Percentiles rank a stretch among this genome's conserved stretches.
phyloP scores from a whole-genome alignment of 2,113 vertebrate species.

The Siniperca chuatsi region DNA sequence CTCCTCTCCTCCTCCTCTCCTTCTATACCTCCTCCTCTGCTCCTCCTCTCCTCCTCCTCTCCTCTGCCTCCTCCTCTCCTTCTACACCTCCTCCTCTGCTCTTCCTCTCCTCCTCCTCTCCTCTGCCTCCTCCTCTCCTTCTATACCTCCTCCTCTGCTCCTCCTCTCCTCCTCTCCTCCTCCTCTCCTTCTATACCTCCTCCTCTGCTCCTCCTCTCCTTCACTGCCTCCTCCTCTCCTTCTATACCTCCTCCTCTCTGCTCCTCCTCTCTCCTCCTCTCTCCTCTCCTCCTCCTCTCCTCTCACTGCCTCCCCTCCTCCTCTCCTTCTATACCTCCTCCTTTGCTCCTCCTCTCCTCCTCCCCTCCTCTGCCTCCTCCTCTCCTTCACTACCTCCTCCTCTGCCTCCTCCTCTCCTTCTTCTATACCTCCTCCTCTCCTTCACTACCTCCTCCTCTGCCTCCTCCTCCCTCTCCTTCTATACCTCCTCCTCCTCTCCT shows the following conservation, averaged over 20 bases:
- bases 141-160: neutral
- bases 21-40: neutral
- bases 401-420: neutral
- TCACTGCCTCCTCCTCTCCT: no score
- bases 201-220: no score
- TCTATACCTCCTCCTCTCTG: no score
- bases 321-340: rapidly evolving
- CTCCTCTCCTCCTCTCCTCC: neutral
- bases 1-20: neutral
- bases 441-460: no score
- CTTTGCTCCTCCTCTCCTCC: rapidly evolving
- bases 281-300: neutral
- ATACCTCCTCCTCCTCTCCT: no score
- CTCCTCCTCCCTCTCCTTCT: no score
- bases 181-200: neutral
- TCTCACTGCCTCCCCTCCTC: neutral
- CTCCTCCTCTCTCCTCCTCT: neutral
- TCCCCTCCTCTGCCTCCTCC: no score
- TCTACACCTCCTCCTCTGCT: neutral
- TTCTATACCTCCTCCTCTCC: no score
- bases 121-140: neutral
- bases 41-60: no score
- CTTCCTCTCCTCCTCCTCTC: neutral
- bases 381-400: no score
- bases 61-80: neutral